These are phyloP conservation scores for Rhizoglyphus robini DNA, from an alignment of 1,140 invertebrate species.

Conservation along the genomic window DNA sequence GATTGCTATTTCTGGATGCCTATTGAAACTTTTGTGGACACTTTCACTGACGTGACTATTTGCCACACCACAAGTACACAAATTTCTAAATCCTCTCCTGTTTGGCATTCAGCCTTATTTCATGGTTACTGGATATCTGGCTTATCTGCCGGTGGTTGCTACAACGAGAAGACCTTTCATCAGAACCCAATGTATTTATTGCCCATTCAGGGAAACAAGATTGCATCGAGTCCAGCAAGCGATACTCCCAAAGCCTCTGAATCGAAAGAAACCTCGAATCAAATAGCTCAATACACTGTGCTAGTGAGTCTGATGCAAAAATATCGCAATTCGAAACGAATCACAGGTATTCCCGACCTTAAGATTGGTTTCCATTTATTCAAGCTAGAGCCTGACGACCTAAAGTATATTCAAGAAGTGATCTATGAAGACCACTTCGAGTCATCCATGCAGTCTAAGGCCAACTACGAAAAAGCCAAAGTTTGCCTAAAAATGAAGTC, in stretches of 20 bases:
- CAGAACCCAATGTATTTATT: neutral
- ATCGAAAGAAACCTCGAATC: neutral
- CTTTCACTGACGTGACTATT: neutral
- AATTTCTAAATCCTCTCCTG: constrained; percentile 27
- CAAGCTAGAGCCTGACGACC: neutral
- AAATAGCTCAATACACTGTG: neutral
- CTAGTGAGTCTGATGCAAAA: neutral
- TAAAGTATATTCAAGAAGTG: neutral
- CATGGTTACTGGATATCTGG: constrained; percentile 85
- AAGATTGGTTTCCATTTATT: constrained; percentile 2
- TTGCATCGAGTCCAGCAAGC: neutral
- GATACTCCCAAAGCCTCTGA: neutral
- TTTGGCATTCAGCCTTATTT: constrained; percentile 86
- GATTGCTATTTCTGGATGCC: constrained; percentile 4
- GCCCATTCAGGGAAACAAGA: neutral
- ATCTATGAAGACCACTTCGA: neutral
- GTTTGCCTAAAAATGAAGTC: neutral
- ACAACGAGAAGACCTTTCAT: constrained; percentile 44
- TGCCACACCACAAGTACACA: constrained; percentile 23
- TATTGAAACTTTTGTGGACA: constrained; percentile 2
- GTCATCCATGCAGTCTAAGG: neutral
- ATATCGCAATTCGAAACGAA: neutral
- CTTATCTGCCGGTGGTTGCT: constrained; percentile 87
- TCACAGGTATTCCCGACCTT: neutral
- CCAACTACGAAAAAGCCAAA: neutral